Percentiles rank a stretch among this genome's conserved stretches.
Evolutionary conservation across 2,888 invertebrate genomes (phyloP).

Genomic region (Polylopha cassiicola): DNA sequence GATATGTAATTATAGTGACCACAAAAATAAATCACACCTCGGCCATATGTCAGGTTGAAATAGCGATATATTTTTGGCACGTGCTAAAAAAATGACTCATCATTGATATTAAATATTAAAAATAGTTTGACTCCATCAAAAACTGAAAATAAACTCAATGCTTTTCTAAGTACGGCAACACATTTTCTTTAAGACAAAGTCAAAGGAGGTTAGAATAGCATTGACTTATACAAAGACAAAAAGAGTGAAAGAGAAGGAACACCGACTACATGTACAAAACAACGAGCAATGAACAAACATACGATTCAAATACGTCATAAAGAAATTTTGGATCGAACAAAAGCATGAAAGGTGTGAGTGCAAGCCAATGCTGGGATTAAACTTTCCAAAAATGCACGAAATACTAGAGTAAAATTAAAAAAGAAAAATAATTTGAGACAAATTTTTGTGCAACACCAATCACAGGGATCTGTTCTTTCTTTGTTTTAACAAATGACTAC

Average conservation of each 20-base stretch:
- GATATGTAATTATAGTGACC: constrained; percentile 8
- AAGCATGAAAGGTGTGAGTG: constrained; percentile 68
- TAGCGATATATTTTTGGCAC: constrained; percentile 12
- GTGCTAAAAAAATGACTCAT: constrained; percentile 8
- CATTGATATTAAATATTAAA: no score
- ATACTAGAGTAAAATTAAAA: constrained; percentile 29
- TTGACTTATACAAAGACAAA: constrained; percentile 40
- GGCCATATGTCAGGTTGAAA: constrained; percentile 3
- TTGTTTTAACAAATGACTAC: no score
- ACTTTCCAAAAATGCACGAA: constrained; percentile 44
- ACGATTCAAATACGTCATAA: constrained; percentile 32
- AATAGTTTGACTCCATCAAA: constrained; percentile 10
- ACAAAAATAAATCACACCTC: constrained; percentile 1
- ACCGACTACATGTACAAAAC: constrained; percentile 67
- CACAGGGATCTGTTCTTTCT: constrained; percentile 44
- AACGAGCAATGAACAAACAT: constrained; percentile 46
- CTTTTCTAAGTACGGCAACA: no score
- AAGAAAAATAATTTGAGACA: constrained; percentile 39
- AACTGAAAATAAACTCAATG: constrained; percentile 13
- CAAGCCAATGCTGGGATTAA: constrained; percentile 64
- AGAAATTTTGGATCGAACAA: constrained; percentile 36
- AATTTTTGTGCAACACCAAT: constrained; percentile 63
- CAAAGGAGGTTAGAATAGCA: constrained; percentile 39
- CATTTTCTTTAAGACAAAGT: constrained; percentile 2
- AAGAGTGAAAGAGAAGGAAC: constrained; percentile 75